Base-by-base conservation (phyloP, 2,113 vertebrate species). In the Semicossyphus pulcher region DNA sequence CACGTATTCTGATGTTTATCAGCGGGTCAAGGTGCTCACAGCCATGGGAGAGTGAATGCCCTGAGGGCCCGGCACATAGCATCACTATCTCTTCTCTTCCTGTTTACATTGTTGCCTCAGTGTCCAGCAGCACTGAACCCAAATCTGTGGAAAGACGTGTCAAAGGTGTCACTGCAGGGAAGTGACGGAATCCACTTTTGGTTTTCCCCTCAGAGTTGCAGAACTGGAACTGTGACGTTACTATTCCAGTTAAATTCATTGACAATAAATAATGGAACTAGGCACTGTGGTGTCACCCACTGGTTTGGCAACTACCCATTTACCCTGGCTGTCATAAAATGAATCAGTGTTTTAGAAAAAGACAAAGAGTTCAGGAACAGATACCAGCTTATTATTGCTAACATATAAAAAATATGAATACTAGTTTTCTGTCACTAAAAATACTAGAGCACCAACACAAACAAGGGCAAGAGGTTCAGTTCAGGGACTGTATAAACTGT, bases 21-120 rank as follows among this genome's bases (percentile, higher is more conserved):
- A 42, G 32, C 31, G 76, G 87, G 81, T 81, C 75, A 80, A 86
- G 81, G 86, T 84, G 76, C 72, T 83, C 31, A 0, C 2, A 54
- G 81, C 69, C 76, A 86, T 84, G 88, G 78, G 81, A 89, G 85
- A 91, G 86, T 85, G 83, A 86, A 72, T 80, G 88, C 63, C 76
- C 83, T 65, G 32, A 73, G 68, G 76, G 72, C 48, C 6, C 49
- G 2, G 83, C 53, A 41, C 83, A 84, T 84, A 87, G 76, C 85
- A 57, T 42, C 64, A 6, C 76, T 85, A 89, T 88, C 87, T 86
- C 72, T 42, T 1, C 47, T 36, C 76, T 91, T 91, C 89, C 92
- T 88, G 89, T 92, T 88, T 87, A 88, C 81, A 74, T 31, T 61
- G 64, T 63, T 62, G 80, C 16, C 45, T 61, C 20, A 5, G 59